Percentiles rank a stretch among this genome's conserved stretches.
Conservation (phyloP, 1,140 invertebrate genomes). For the Drosophila suzukii region DNA sequence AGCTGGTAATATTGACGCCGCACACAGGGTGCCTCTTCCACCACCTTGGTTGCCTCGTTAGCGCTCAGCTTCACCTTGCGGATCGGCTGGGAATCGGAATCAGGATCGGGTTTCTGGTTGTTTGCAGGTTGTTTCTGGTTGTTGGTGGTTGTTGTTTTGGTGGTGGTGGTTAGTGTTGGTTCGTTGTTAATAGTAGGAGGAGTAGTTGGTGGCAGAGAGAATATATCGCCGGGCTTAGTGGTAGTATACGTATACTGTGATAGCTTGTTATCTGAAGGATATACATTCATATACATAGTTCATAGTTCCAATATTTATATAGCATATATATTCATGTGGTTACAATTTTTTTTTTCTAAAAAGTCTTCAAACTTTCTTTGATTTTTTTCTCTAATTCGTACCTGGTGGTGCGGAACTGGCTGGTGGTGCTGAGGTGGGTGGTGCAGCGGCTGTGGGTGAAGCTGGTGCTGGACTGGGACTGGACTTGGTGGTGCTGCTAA, state of each 20-base stretch:
- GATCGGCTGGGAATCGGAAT: slow-evolving; percentile 29
- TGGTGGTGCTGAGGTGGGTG: slow-evolving; percentile 14
- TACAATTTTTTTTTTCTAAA: slow-evolving; percentile 10
- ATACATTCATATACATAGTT: slow-evolving; percentile 82
- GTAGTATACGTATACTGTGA: slow-evolving; percentile 83
- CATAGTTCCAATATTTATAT: slow-evolving; percentile 54
- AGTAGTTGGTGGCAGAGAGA: slow-evolving; percentile 81
- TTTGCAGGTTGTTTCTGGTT: slow-evolving; percentile 25
- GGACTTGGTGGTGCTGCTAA: slow-evolving; percentile 23
- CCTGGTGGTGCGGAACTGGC: slow-evolving; percentile 55
- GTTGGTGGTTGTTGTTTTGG: slow-evolving; percentile 26
- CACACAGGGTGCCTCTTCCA: slow-evolving; percentile 59
- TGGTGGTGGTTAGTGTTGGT: slow-evolving; percentile 64
- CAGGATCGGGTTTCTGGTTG: slow-evolving; percentile 18
- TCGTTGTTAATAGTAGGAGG: slow-evolving; percentile 81
- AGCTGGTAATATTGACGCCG: slow-evolving; percentile 71
- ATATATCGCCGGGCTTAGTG: slow-evolving; percentile 82
- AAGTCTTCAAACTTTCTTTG: slow-evolving; percentile 14
- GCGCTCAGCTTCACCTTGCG: slow-evolving; percentile 51
- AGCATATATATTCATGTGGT: slow-evolving; percentile 36
- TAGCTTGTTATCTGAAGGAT: slow-evolving; percentile 80
- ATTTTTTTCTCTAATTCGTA: slow-evolving; percentile 71
- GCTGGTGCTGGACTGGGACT: slow-evolving; percentile 9
- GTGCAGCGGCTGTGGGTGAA: slow-evolving; percentile 14
- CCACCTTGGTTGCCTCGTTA: slow-evolving; percentile 44